phyloP scores from a whole-genome alignment of 2,888 invertebrate species.

The Phortica magna region DNA sequence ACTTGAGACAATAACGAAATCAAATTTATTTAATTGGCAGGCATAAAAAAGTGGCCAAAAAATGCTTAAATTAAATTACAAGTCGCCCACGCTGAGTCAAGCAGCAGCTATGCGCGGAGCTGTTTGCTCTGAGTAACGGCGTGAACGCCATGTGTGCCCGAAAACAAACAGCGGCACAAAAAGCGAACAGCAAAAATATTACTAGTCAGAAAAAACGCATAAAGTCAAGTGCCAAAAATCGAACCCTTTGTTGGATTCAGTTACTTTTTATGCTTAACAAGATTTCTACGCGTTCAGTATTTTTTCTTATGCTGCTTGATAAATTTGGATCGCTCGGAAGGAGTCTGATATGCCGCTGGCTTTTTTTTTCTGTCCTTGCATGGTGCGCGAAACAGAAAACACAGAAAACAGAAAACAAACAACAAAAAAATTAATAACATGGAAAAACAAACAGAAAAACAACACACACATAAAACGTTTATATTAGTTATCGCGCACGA shows the following conservation, averaged over 20 bases:
- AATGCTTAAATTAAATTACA: slow-evolving; percentile 65
- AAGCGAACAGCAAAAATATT: slow-evolving; percentile 39
- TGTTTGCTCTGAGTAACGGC: neutral
- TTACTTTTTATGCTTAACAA: neutral
- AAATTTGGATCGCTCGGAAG: slow-evolving; percentile 61
- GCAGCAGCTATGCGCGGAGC: neutral
- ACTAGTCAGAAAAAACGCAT: slow-evolving; percentile 24
- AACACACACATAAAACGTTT: slow-evolving; percentile 40
- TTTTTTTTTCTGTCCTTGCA: slow-evolving; percentile 43
- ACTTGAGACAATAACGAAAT: slow-evolving; percentile 33
- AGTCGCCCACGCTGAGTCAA: slow-evolving; percentile 60
- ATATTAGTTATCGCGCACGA: slow-evolving; percentile 67
- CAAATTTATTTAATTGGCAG: slow-evolving; percentile 64
- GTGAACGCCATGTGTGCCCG: slow-evolving; percentile 54
- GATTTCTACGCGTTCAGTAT: slow-evolving; percentile 37
- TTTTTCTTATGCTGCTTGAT: slow-evolving; percentile 52
- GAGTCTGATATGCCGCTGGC: slow-evolving; percentile 74
- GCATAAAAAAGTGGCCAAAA: slow-evolving; percentile 62
- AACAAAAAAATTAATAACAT: neutral
- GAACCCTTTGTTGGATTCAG: slow-evolving; percentile 59
- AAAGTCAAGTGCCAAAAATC: slow-evolving; percentile 69
- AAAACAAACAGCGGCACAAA: slow-evolving; percentile 21
- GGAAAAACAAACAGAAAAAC: neutral
- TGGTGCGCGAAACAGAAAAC: neutral
- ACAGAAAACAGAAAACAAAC: too few species aligned